Conservation (phyloP, 2,797 vertebrate genomes). For the Gambusia yucatana region DNA sequence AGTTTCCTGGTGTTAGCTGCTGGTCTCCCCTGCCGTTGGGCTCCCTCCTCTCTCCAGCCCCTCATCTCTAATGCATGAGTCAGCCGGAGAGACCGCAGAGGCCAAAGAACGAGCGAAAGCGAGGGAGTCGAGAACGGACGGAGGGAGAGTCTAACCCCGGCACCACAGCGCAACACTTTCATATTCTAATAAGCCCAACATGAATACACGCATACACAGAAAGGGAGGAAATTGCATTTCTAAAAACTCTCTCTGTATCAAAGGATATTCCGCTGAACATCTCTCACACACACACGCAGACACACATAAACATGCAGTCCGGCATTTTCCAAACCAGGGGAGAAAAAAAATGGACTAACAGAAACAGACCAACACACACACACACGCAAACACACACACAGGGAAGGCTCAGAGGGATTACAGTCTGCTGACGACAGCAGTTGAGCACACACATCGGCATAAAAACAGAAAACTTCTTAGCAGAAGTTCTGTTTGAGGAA, state of each 20-base stretch:
- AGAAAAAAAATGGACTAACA: conserved; percentile 71
- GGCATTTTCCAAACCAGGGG: conserved; percentile 82
- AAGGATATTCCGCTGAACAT: conserved; percentile 93
- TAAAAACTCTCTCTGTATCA: conserved; percentile 95
- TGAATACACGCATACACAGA: conserved; percentile 76
- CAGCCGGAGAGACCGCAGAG: conserved; percentile 66
- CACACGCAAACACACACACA: conserved; percentile 50
- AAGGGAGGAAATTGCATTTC: conserved; percentile 94
- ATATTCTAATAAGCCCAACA: conserved; percentile 98
- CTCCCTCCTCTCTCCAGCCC: conserved; percentile 74
- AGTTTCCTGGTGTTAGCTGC: conserved; percentile 70
- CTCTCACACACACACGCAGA: conserved; percentile 82
- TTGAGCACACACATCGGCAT: conserved; percentile 73
- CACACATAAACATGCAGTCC: conserved; percentile 81
- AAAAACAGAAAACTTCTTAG: conserved; percentile 74
- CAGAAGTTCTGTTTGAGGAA: conserved; percentile 73
- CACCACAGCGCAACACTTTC: conserved; percentile 95
- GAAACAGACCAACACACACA: conserved; percentile 50
- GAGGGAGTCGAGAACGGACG: conserved; percentile 62
- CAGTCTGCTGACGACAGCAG: conserved; percentile 96
- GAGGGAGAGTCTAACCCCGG: conserved; percentile 79
- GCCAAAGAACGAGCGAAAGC: conserved; percentile 59
- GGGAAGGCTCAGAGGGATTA: conserved; percentile 94
- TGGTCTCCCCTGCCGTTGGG: conserved; percentile 69
- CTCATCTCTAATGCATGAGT: conserved; percentile 86